phyloP scores from a whole-genome alignment of 2,888 invertebrate species.

The Archaeoteleia sp. region DNA sequence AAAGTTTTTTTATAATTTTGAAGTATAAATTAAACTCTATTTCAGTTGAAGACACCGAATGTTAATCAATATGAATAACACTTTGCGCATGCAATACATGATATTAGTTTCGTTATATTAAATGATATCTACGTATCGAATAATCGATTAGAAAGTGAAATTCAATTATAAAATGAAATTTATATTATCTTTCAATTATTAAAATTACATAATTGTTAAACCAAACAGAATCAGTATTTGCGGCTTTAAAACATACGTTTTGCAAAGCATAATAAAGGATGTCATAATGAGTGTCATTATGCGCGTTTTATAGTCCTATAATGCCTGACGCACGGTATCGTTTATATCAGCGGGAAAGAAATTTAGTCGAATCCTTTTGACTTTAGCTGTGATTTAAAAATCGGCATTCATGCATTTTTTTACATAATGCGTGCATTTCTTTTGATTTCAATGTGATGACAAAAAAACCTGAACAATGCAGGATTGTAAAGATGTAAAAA shows the following conservation, averaged over 20 bases:
- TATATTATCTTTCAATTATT: slow-evolving; percentile 27
- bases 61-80: too few species aligned
- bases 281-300: slow-evolving; percentile 41
- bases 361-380: slow-evolving; percentile 32
- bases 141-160: too few species aligned
- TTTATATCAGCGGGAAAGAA: slow-evolving; percentile 29
- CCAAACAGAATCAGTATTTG: slow-evolving; percentile 11
- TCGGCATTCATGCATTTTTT: slow-evolving; percentile 39
- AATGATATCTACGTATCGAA: too few species aligned
- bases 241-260: slow-evolving; percentile 19
- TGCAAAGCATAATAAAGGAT: slow-evolving; percentile 36
- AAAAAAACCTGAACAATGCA: slow-evolving; percentile 28
- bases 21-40: too few species aligned
- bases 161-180: slow-evolving; percentile 26
- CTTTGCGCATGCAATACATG: too few species aligned
- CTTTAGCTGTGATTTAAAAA: slow-evolving; percentile 33
- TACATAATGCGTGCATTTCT: slow-evolving; percentile 39
- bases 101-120: too few species aligned
- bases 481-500: slow-evolving; percentile 18
- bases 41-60: too few species aligned
- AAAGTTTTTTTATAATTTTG: too few species aligned
- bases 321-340: slow-evolving; percentile 36
- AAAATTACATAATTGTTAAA: slow-evolving; percentile 31
- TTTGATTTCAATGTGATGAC: slow-evolving; percentile 11
- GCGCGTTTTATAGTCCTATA: slow-evolving; percentile 34